Evolutionary conservation across 2,888 invertebrate genomes (phyloP).

Genomic region (Lasioglossum lativentre): DNA sequence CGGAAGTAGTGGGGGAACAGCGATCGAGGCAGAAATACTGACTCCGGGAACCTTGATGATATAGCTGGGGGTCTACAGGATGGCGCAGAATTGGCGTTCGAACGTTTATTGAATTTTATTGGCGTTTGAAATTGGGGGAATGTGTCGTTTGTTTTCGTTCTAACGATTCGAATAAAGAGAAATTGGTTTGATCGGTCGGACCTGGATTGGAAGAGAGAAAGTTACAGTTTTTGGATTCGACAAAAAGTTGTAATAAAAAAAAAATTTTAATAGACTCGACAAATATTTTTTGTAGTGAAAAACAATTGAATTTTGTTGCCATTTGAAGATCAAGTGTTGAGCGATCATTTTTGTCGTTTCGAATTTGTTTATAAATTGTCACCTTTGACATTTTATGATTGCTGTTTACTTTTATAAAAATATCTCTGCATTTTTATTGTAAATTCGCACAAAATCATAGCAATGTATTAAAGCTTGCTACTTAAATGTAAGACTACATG

Average conservation of each 20-base stretch:
- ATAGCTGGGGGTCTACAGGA: neutral
- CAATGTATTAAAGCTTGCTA: conserved; percentile 16
- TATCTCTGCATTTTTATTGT: too few species aligned
- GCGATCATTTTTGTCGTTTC: too few species aligned
- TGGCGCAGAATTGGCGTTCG: neutral
- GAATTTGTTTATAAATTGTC: too few species aligned
- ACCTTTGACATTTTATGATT: too few species aligned
- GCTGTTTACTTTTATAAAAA: too few species aligned
- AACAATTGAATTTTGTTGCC: neutral
- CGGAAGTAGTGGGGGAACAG: neutral
- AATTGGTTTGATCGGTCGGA: too few species aligned
- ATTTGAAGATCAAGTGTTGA: neutral
- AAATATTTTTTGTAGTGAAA: neutral
- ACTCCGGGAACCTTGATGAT: neutral
- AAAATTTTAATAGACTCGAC: neutral
- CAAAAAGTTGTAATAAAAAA: neutral
- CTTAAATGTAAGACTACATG: conserved; percentile 90
- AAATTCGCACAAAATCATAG: neutral
- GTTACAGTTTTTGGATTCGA: neutral
- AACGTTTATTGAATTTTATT: conserved; percentile 8
- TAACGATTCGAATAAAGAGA: too few species aligned
- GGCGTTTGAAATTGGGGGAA: neutral
- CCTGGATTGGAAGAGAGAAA: too few species aligned
- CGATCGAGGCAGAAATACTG: neutral
- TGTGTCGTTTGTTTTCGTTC: too few species aligned